Evolutionary conservation across 1,140 invertebrate species (phyloP).

Genomic region (Sitophilus oryzae): DNA sequence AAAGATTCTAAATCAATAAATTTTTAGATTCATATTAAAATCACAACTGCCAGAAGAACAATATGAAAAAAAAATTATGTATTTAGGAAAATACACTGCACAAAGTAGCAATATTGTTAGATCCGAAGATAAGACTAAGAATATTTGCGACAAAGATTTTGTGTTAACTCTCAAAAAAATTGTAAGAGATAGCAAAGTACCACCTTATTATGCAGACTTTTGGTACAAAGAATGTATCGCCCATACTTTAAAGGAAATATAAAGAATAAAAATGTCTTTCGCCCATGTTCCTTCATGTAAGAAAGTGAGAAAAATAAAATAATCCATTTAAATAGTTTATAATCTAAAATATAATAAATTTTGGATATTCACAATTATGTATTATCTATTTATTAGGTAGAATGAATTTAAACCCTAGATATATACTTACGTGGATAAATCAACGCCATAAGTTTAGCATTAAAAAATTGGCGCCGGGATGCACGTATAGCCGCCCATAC

Average conservation of each 20-base stretch:
- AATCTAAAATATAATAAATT: no score
- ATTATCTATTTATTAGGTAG: no score
- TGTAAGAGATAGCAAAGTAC: slow-evolving; percentile 13
- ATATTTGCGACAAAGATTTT: slow-evolving; percentile 24
- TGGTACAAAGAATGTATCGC: slow-evolving; percentile 16
- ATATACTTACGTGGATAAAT: no score
- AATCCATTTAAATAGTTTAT: no score
- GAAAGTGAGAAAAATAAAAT: no score
- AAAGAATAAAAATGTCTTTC: no score
- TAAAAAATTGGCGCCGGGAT: no score
- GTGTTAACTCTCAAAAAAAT: slow-evolving; percentile 15
- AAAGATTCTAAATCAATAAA: background rate
- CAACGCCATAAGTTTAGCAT: no score
- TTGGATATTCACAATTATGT: no score
- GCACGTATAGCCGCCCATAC: no score
- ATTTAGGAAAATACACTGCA: slow-evolving; percentile 10
- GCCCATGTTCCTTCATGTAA: no score
- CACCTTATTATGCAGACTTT: slow-evolving; percentile 22
- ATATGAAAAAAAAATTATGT: slow-evolving; percentile 14
- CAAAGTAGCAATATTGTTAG: slow-evolving; percentile 9
- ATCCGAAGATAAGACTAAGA: slow-evolving; percentile 21
- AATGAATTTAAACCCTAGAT: no score
- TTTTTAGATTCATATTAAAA: slow-evolving; percentile 24
- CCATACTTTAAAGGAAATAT: slow-evolving; percentile 11
- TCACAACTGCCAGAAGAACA: slow-evolving; percentile 13